Evolutionary conservation across 2,888 invertebrate species (phyloP), one percentile per base, ranked within the genome.

Genomic region (Cephalotes varians): DNA sequence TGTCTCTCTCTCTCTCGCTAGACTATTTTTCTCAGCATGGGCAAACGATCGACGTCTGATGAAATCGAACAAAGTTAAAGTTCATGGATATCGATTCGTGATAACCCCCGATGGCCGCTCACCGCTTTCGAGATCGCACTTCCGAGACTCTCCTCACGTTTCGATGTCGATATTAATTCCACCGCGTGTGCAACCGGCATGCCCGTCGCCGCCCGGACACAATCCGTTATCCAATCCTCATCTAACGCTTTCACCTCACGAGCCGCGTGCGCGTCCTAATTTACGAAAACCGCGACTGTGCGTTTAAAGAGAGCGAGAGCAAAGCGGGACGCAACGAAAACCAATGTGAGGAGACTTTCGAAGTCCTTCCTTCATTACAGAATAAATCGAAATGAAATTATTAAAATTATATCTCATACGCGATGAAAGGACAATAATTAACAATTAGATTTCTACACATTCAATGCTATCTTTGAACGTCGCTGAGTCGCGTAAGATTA

Each of bases 211-310:
- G 21, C 28, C 34, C 56, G 56, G 31, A 25, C 21, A 77, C 44
- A 21, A 47, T 12, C 77, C 77, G 77, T 79, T 71, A 71, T 69
- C 34, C 67, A 44, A 64, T 64, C 49, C 69, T 47, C 62, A 40
- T 84, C 88, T 88, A 88, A 88, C 88, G 88, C 88, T 88, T 88
- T 88, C 88, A 81, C 88, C 64, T 64, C n/a, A 72, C 72, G 58
- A n/a, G n/a, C 21, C 25, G 40, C 58, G 69, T 81, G 85, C 81
- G 88, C 58, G 88, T 88, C 83, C 88, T 71, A 82, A 84, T 88
- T 88, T 88, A 86, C 81, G 86, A 77, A 84, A 88, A 87, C 83
- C 67, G 60, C 40, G 47, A 47, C 31, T 54, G 28, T 6, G 28
- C 58, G 31, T 31, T 28, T 9, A 47, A 44, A 72, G 73, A 84